These are phyloP conservation scores for Neopipo cinnamomea DNA, from an alignment of 2,113 vertebrate genomes.

Conservation along the genomic window DNA sequence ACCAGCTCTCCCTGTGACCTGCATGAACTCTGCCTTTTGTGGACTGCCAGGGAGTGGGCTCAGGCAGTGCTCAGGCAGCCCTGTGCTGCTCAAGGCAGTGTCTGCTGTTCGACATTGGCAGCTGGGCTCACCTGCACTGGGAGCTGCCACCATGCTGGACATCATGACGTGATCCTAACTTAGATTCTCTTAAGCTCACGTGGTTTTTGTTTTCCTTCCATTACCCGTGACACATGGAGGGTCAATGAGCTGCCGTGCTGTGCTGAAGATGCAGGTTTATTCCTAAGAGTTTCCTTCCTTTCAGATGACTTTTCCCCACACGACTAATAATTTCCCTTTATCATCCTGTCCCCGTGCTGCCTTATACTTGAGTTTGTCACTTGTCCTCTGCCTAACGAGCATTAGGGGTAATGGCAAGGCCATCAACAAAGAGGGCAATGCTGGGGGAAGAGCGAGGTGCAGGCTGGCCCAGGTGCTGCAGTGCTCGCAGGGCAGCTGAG, in stretches of 20 bases:
- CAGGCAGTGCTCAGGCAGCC: accelerated
- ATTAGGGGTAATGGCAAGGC: neutral
- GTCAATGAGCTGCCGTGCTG: neutral
- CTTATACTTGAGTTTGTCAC: neutral
- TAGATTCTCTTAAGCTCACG: neutral
- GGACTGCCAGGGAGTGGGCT: accelerated
- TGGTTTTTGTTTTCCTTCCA: neutral
- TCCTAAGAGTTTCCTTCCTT: accelerated
- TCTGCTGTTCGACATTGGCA: accelerated
- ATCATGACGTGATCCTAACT: neutral
- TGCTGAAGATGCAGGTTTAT: neutral
- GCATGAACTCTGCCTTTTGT: neutral
- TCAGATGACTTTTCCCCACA: neutral
- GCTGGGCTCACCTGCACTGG: neutral
- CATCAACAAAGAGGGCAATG: neutral
- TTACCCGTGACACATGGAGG: neutral
- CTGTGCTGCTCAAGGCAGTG: accelerated
- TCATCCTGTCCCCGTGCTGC: neutral
- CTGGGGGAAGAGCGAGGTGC: neutral
- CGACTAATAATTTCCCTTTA: neutral
- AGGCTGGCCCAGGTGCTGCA: neutral
- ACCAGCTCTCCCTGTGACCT: neutral
- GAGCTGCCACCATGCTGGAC: neutral
- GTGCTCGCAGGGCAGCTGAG: neutral
- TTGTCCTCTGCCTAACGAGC: neutral